A percentile compares a stretch with the other conserved stretches of the same genome.
Evolutionary conservation across 35 echinoderm and acorn worm genomes (phyloP).

Genomic region (Heliocidaris tuberculata): DNA sequence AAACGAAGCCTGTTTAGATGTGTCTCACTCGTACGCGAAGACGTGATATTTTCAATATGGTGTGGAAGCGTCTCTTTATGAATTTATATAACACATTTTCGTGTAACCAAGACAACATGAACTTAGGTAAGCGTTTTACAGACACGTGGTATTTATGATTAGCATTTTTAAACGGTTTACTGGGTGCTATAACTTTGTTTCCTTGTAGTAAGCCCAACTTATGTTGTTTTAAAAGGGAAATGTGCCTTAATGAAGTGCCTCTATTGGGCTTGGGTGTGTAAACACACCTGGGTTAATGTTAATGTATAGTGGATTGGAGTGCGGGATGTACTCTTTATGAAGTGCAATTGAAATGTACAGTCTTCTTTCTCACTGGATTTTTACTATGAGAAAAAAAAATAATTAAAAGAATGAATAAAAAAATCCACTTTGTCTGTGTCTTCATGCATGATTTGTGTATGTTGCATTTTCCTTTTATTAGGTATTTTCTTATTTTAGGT

Average conservation of each 20-base stretch:
- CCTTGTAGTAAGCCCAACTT: neutral
- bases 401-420: neutral
- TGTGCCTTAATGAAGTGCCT: neutral
- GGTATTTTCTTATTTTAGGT: too few species aligned
- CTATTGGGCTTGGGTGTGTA: neutral
- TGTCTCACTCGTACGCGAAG: neutral
- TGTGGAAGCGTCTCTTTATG: neutral
- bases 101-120: neutral
- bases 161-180: neutral
- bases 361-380: neutral
- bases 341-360: slow-evolving; percentile 11
- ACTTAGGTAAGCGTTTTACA: neutral
- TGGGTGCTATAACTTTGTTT: neutral
- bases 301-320: neutral
- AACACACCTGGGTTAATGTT: neutral
- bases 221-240: neutral
- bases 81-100: neutral
- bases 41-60: neutral
- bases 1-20: neutral
- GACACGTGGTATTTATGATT: neutral
- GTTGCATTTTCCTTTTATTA: too few species aligned
- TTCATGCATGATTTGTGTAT: too few species aligned
- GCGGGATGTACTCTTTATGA: neutral
- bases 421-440: too few species aligned
- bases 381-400: neutral